A percentile compares a stretch with the other conserved stretches of the same genome.
Evolutionary conservation across 1,140 invertebrate species (phyloP).

Genomic region (Lepidostoma basale): DNA sequence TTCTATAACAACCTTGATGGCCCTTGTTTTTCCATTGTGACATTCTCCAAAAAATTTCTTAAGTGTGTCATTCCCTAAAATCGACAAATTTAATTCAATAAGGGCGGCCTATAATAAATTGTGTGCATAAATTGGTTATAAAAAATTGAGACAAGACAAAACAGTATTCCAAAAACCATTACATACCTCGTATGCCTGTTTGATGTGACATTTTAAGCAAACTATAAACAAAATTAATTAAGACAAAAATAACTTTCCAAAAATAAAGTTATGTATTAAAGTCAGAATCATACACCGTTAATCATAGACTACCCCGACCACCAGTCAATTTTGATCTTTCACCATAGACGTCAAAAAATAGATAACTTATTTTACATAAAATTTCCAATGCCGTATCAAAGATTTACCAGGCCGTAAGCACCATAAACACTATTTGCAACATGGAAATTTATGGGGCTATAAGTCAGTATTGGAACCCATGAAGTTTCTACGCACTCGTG

Average conservation of each 20-base stretch:
- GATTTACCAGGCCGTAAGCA: too few relatives aligned
- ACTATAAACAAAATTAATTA: not conserved
- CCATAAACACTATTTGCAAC: too few relatives aligned
- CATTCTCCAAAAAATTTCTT: slow-evolving; percentile 83
- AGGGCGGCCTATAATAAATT: not conserved
- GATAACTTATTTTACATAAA: not conserved
- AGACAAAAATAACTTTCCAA: slow-evolving; percentile 6
- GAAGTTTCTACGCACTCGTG: too few relatives aligned
- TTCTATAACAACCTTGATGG: slow-evolving; percentile 84
- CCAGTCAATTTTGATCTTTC: slow-evolving; percentile 7
- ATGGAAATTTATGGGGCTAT: too few relatives aligned
- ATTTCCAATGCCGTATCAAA: too few relatives aligned
- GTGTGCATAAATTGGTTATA: not conserved
- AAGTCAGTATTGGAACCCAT: too few relatives aligned
- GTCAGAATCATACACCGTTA: too few relatives aligned
- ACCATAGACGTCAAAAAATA: not conserved
- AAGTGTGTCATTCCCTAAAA: slow-evolving; percentile 81
- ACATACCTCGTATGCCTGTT: slow-evolving; percentile 55
- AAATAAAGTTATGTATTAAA: not conserved
- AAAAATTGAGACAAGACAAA: slow-evolving; percentile 3
- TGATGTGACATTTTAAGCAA: slow-evolving; percentile 55
- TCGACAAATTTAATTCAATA: slow-evolving; percentile 1
- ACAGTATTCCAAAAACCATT: slow-evolving; percentile 37
- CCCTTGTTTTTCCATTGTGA: slow-evolving; percentile 77
- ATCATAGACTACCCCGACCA: too few relatives aligned